phyloP scores from a whole-genome alignment of 2,888 invertebrate species.

The Xanthorhoe spadicearia region DNA sequence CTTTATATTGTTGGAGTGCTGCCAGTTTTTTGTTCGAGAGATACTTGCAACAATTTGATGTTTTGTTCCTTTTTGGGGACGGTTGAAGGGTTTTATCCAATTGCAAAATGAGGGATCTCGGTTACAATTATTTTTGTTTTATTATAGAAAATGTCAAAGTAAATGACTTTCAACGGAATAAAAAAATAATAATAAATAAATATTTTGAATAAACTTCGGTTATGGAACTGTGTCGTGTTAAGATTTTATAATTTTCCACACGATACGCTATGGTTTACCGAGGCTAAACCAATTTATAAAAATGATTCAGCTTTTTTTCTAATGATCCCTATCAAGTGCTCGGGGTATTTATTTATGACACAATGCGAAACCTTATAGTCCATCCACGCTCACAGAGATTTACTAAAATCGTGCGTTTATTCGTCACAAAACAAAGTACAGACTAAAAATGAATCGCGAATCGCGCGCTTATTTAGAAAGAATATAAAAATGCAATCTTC shows the following conservation, averaged over 20 bases:
- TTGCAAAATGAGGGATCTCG: conserved; percentile 16
- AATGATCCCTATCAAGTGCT: background rate
- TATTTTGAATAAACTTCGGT: background rate
- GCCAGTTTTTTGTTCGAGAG: conserved; percentile 44
- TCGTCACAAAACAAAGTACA: too few relatives aligned
- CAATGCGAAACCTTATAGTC: too few relatives aligned
- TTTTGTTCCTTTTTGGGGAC: conserved; percentile 21
- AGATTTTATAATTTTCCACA: background rate
- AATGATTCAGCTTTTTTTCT: conserved; percentile 1
- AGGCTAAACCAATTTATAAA: background rate
- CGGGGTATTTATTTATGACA: too few relatives aligned
- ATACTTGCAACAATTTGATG: conserved; percentile 39
- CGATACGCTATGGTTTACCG: background rate
- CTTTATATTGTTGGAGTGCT: conserved; percentile 42
- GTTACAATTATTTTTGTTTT: background rate
- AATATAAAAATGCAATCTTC: too few relatives aligned
- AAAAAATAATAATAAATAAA: too few relatives aligned
- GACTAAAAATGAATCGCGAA: too few relatives aligned
- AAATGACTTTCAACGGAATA: too few relatives aligned
- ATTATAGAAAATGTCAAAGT: background rate
- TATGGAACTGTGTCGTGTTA: background rate
- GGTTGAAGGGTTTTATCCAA: conserved; percentile 25
- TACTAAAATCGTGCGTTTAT: too few relatives aligned
- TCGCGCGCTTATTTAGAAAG: too few relatives aligned
- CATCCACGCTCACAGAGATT: too few relatives aligned